Base-by-base conservation (phyloP, 2,888 invertebrate species). In the Nycteola revayana region DNA sequence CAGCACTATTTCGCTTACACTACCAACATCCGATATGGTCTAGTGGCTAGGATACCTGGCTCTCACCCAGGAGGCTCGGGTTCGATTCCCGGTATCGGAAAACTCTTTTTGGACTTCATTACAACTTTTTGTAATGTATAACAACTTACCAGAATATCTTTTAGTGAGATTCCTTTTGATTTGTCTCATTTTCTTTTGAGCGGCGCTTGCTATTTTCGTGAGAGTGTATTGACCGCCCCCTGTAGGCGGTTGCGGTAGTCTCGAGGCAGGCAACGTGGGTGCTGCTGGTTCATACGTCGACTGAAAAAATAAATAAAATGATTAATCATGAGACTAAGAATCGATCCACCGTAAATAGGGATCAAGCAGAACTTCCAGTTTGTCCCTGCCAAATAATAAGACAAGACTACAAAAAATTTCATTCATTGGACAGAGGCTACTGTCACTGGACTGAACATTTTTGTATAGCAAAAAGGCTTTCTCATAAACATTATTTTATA, bases 81-180 rank as follows among this genome's bases (percentile, higher is more conserved):
- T 90, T 90, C 90, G 89, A 90, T 90, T 90, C 90, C 90, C 90
- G 90, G 90, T 90, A 90, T 85, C 87, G 90, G 90, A 91, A 86
- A 33, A 22, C 4, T 14, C 54, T 79, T 79, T 85, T 73, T 50
- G 35, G 7, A 8, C 40, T 39, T 49, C 3, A 21, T 21, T 21
- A 21, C n/a, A 21, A 21, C 3, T 26, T 10, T 38, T n/a, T 10
- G 4, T 25, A 25, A n/a, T 7, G 0, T 30, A 17, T 14, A 17
- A 32, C 2, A 28, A 38, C 64, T 62, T 38, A 89, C 89, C 87
- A 18, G 83, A 76, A 47, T 87, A 87, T 71, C 84, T 66, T 55
- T 92, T 92, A n/a, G 91, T 91, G 42, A 93, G 90, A 58, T 93
- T 93, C 42, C 92, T 89, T 59, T 92, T 91, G 46, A 94, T 88